Evolutionary conservation across 23 tunicate species (phyloP).

Genomic region (Oikopleura dioica): DNA sequence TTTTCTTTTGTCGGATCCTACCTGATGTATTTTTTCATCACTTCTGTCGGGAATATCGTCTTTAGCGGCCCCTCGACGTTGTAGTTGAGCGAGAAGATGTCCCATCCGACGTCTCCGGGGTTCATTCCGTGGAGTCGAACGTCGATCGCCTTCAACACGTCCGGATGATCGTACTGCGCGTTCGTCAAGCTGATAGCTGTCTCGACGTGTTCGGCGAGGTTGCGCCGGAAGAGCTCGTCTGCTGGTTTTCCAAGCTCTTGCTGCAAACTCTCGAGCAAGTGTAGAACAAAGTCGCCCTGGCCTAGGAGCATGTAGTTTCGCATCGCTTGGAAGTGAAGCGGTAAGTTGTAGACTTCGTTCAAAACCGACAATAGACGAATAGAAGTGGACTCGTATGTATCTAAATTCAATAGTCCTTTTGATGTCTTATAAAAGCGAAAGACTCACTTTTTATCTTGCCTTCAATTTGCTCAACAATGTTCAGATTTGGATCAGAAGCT

Average conservation of each 20-base stretch:
- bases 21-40: conserved; percentile 48
- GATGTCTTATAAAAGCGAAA: neutral
- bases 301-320: conserved; percentile 68
- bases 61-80: conserved; percentile 60
- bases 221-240: conserved; percentile 37
- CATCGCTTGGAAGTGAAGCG: conserved; percentile 43
- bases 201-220: conserved; percentile 58
- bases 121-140: conserved; percentile 60
- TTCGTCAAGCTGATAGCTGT: conserved; percentile 57
- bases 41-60: conserved; percentile 67
- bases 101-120: conserved; percentile 89
- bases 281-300: conserved; percentile 85
- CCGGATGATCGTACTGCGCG: conserved; percentile 78
- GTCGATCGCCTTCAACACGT: conserved; percentile 51
- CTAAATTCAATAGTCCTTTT: neutral
- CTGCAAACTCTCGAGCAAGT: conserved; percentile 45
- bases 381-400: conserved; percentile 50
- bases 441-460: neutral
- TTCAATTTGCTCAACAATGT: neutral
- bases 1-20: too few species aligned
- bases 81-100: conserved; percentile 69
- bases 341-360: conserved; percentile 37
- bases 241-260: conserved; percentile 61
- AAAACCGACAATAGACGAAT: conserved; percentile 35
- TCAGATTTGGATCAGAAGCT: neutral